Conservation (phyloP, 2,888 invertebrate species). For the Gymnosoma rotundatum region DNA sequence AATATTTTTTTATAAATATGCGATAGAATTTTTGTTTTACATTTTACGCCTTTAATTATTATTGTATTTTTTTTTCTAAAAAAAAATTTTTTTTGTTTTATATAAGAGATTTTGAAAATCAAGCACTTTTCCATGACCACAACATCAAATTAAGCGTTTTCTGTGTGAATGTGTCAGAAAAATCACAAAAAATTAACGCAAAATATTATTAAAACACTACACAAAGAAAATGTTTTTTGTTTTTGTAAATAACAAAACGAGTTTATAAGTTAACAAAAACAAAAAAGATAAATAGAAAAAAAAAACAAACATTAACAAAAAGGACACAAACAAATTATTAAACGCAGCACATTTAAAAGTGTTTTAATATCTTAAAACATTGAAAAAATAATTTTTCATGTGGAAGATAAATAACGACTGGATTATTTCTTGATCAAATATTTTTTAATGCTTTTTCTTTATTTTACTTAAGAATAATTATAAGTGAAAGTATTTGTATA, state of each 20-base stretch:
- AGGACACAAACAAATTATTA: slow-evolving; percentile 64
- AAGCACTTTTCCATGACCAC: slow-evolving; percentile 44
- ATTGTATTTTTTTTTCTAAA: not conserved
- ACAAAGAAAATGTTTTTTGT: slow-evolving; percentile 42
- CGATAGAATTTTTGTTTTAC: too few relatives aligned
- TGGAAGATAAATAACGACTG: too few relatives aligned
- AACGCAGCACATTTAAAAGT: slow-evolving; percentile 36
- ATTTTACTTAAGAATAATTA: too few relatives aligned
- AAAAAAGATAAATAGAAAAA: slow-evolving; percentile 72
- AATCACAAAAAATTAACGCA: slow-evolving; percentile 54
- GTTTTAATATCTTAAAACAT: too few relatives aligned
- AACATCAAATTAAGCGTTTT: slow-evolving; percentile 58
- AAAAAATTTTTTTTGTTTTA: too few relatives aligned
- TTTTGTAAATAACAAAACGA: slow-evolving; percentile 21
- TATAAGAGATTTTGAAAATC: not conserved
- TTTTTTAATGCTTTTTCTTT: too few relatives aligned
- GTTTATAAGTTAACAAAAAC: slow-evolving; percentile 58
- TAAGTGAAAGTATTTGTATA: too few relatives aligned
- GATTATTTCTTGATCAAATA: too few relatives aligned
- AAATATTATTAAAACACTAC: slow-evolving; percentile 46
- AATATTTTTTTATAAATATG: too few relatives aligned
- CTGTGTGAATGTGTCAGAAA: slow-evolving; percentile 55
- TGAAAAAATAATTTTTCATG: too few relatives aligned
- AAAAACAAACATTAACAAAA: slow-evolving; percentile 68
- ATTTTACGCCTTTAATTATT: not conserved